Evolutionary conservation across 53 echinoderm and acorn worm genomes (phyloP).

Genomic region (Luidia sarsii): DNA sequence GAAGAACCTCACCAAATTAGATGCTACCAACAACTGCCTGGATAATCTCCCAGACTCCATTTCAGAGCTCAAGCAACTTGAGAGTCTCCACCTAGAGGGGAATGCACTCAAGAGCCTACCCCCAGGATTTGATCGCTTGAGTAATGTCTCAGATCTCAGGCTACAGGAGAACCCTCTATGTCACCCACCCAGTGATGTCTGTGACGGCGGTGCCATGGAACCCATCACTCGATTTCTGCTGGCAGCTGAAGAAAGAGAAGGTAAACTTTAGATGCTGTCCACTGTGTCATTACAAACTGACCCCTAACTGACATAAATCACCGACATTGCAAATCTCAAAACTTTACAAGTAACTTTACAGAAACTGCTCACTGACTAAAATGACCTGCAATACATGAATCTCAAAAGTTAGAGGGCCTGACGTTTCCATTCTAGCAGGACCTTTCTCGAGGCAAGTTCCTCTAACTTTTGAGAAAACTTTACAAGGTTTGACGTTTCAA

Average conservation of each 20-base stretch:
- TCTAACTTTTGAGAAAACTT: too few species aligned
- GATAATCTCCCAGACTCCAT: slow-evolving; percentile 70
- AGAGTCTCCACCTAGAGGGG: slow-evolving; percentile 66
- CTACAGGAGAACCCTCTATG: slow-evolving; percentile 76
- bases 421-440: too few species aligned
- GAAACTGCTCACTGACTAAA: too few species aligned
- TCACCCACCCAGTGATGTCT: slow-evolving; percentile 89
- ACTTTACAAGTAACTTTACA: too few species aligned
- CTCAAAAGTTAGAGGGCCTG: too few species aligned
- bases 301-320: too few species aligned
- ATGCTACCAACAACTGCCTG: slow-evolving; percentile 66
- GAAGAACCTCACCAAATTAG: slow-evolving; percentile 61
- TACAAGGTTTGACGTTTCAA: too few species aligned
- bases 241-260: slow-evolving; percentile 78
- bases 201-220: slow-evolving; percentile 91
- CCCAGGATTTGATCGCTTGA: slow-evolving; percentile 69
- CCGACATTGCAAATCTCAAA: too few species aligned
- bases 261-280: slow-evolving; percentile 61
- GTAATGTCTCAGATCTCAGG: slow-evolving; percentile 60
- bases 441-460: too few species aligned
- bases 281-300: too few species aligned
- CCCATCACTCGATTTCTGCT: slow-evolving; percentile 86
- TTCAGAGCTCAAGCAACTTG: slow-evolving; percentile 67
- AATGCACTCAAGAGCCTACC: slow-evolving; percentile 75
- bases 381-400: too few species aligned